Evolutionary conservation across 2,797 vertebrate species (phyloP), one percentile per base, ranked within the genome.

Genomic region (Ispidina picta): DNA sequence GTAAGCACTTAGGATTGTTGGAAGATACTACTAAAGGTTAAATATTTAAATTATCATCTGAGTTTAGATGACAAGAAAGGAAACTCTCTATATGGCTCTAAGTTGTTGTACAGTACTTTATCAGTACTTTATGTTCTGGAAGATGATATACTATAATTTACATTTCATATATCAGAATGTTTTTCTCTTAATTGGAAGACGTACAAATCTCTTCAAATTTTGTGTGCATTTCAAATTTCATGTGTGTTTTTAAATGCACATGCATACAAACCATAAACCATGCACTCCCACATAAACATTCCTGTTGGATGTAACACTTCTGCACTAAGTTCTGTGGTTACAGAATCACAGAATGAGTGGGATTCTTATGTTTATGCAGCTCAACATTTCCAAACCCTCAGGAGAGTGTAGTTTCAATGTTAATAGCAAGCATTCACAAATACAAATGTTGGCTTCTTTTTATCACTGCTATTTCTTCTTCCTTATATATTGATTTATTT

Each of bases 321-420:
- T 0, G 5, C 0, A 1, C 31, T 12, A 51, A 58, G 31, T 78
- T 58, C 18, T 54, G 26, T 68, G 35, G 18, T 28, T 66, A 48
- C 29, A 62, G 39, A 60, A 25, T 31, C 25, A 18, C 7, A 49
- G 60, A 72, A 6, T 49, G 69, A 8, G 26, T 65, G 55, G 9
- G 4, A 17, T 64, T 5, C 33, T 28, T 25, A 6, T 1, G 3
- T 12, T 15, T 12, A 16, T 52, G 16, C 15, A 48, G 44, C 12
- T 51, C 21, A 59, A 31, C 35, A 44, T 15, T 49, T 77, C 23
- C 23, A n/a, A 62, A 51, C 33, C 28, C n/a, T 33, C 15, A 59
- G 26, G 20, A 25, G 13, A 71, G 8, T 22, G 29, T 10, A 29
- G 28, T 41, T 81, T 44, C 55, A 9, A 2, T 41, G 37, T 19